These are phyloP conservation scores for Serrognathus titanus DNA, from an alignment of 2,888 invertebrate genomes.

Conservation along the genomic window DNA sequence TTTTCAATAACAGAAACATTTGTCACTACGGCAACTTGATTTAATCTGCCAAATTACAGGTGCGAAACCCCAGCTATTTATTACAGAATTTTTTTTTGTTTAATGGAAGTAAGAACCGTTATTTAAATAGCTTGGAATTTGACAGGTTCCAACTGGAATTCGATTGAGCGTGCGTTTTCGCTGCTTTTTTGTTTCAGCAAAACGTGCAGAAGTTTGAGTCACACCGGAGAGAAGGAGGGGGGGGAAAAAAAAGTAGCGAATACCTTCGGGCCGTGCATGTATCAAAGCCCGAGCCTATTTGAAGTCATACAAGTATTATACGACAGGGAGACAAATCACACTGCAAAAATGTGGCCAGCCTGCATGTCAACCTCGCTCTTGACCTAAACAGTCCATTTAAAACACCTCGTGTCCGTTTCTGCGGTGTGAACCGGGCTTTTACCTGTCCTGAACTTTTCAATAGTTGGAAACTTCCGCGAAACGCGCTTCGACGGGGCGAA, in stretches of 20 bases:
- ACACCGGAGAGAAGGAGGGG: too few relatives aligned
- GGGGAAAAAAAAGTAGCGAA: not conserved
- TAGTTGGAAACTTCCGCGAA: conserved; percentile 34
- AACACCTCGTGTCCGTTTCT: conserved; percentile 37
- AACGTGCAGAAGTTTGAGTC: too few relatives aligned
- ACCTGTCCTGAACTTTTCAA: conserved; percentile 40
- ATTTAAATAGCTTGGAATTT: too few relatives aligned
- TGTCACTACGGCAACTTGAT: too few relatives aligned
- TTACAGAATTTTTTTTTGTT: too few relatives aligned
- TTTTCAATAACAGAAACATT: too few relatives aligned
- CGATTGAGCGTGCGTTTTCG: too few relatives aligned
- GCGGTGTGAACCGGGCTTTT: conserved; percentile 43
- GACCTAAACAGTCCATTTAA: conserved; percentile 44
- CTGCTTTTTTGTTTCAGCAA: too few relatives aligned
- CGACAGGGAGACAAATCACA: conserved; percentile 16
- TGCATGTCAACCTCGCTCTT: conserved; percentile 34
- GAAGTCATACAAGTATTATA: not conserved
- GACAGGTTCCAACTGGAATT: too few relatives aligned
- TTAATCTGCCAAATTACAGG: too few relatives aligned
- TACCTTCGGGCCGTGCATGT: not conserved
- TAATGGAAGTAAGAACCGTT: too few relatives aligned
- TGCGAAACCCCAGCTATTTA: too few relatives aligned
- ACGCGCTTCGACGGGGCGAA: conserved; percentile 19
- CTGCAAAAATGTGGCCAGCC: conserved; percentile 20
- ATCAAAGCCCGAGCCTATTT: not conserved